Conservation (phyloP, 1,140 invertebrate species). For the Melanaphis sacchari region DNA sequence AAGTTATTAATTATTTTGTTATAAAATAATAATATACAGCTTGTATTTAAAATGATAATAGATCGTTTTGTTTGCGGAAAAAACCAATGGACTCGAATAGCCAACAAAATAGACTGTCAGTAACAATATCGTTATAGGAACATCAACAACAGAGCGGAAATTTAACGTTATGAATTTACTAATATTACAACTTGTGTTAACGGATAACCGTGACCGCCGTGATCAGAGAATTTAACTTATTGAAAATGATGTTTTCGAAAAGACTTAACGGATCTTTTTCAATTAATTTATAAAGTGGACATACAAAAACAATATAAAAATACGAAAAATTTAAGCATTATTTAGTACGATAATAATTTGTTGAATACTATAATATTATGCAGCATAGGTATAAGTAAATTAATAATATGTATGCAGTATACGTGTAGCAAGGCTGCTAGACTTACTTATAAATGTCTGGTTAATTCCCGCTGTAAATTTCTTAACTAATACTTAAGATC, state of each 20-base stretch:
- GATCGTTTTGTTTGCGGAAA: neutral
- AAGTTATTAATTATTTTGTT: neutral
- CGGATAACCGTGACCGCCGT: neutral
- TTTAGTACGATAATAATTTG: too few species aligned
- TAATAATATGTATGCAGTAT: too few species aligned
- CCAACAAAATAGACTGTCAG: neutral
- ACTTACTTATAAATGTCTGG: too few species aligned
- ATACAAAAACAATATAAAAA: too few species aligned
- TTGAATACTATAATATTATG: too few species aligned
- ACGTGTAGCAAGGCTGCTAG: too few species aligned
- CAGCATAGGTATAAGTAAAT: too few species aligned
- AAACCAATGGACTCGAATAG: neutral
- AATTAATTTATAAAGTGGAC: too few species aligned
- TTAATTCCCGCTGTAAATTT: too few species aligned
- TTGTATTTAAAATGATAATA: neutral
- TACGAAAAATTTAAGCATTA: too few species aligned
- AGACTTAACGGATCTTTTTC: neutral
- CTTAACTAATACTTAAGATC: too few species aligned
- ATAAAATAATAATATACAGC: neutral
- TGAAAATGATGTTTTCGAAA: neutral
- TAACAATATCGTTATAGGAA: neutral
- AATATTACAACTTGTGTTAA: neutral
- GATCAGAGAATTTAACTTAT: too few species aligned
- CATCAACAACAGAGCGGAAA: neutral
- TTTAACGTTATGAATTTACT: neutral